A percentile compares a stretch with the other conserved stretches of the same genome.
These are phyloP conservation scores for Coracopsis vasa DNA, from an alignment of 2,113 vertebrate genomes.

Conservation along the genomic window DNA sequence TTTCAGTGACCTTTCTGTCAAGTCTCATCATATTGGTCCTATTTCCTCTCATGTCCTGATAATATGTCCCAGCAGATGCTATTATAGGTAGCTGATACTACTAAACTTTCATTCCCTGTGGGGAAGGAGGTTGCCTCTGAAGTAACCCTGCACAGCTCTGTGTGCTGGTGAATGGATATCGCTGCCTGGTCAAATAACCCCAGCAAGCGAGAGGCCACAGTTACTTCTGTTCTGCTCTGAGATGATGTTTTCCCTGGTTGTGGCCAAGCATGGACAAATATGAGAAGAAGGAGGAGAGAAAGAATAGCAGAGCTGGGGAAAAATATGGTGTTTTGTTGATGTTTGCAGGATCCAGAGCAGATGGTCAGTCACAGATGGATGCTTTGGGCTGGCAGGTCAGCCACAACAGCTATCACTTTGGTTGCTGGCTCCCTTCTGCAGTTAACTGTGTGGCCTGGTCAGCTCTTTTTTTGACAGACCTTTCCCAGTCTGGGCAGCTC, in stretches of 20 bases:
- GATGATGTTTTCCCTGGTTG: background rate
- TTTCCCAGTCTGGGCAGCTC: background rate
- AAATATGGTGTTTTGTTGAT: conserved; percentile 29
- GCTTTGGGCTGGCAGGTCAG: conserved; percentile 49
- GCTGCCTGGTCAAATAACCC: background rate
- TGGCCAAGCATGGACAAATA: background rate
- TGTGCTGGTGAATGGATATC: background rate
- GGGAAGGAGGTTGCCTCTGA: background rate
- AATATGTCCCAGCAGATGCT: background rate
- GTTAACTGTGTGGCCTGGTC: conserved; percentile 19
- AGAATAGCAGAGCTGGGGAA: background rate
- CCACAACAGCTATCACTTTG: background rate
- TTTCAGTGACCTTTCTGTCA: background rate
- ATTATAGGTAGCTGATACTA: background rate
- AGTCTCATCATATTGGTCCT: background rate
- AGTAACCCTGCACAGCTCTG: background rate
- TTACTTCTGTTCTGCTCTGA: background rate
- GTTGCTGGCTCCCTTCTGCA: conserved; percentile 13
- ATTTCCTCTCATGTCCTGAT: background rate
- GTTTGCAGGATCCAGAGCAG: conserved; percentile 45
- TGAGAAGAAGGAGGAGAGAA: background rate
- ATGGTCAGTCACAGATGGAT: conserved; percentile 64
- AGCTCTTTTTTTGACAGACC: background rate
- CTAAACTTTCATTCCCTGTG: background rate
- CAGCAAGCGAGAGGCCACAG: accelerated